Conservation (phyloP, 2,113 vertebrate genomes). For the Melospiza georgiana region DNA sequence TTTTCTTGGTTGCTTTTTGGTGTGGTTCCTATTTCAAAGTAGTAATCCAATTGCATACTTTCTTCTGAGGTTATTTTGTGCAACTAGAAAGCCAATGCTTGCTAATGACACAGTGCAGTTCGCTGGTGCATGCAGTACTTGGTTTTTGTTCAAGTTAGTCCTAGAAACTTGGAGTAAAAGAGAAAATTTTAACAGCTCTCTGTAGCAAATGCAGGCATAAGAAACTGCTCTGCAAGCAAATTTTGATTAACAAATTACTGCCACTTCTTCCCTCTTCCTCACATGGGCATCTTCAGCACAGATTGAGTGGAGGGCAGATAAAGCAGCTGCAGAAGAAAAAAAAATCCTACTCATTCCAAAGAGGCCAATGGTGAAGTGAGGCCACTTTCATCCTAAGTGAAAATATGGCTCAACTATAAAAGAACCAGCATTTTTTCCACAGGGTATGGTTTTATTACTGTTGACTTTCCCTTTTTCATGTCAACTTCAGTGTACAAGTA, state of each 20-base stretch:
- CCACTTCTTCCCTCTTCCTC: not conserved
- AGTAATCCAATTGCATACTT: not conserved
- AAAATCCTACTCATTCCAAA: not conserved
- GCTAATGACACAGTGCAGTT: not conserved
- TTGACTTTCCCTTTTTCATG: not conserved
- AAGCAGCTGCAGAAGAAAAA: not conserved
- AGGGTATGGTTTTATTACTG: not conserved
- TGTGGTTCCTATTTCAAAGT: not conserved
- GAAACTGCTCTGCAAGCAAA: not conserved
- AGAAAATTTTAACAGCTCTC: not conserved
- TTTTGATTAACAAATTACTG: not conserved
- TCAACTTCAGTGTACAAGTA: not conserved
- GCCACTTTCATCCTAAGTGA: not conserved
- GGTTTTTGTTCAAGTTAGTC: not conserved
- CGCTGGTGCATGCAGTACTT: not conserved
- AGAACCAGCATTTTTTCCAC: not conserved
- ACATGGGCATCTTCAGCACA: not conserved
- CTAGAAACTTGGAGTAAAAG: not conserved
- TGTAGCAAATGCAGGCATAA: not conserved
- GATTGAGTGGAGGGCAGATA: not conserved
- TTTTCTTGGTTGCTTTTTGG: not conserved
- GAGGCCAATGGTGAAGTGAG: not conserved
- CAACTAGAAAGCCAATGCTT: not conserved
- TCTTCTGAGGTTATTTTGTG: not conserved
- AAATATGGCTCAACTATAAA: not conserved